Evolutionary conservation across 2,113 vertebrate species (phyloP).

Genomic region (Hippocampus abdominalis): DNA sequence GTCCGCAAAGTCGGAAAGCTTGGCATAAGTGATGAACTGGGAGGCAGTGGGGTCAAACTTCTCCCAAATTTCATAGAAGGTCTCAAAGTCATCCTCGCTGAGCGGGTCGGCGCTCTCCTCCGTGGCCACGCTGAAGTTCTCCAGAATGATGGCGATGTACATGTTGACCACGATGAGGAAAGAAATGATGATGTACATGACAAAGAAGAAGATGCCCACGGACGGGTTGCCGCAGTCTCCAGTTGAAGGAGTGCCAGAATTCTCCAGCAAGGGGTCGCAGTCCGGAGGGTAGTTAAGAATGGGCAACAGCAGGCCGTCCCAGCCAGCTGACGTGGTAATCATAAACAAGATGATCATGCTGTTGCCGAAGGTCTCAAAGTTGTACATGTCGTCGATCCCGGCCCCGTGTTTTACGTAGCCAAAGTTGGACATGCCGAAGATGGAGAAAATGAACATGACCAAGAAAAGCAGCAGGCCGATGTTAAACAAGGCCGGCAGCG

Average conservation of each 20-base stretch:
- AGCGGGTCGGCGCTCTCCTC: slow-evolving; percentile 97
- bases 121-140: slow-evolving; percentile 98
- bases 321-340: slow-evolving; percentile 95
- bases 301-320: slow-evolving; percentile 92
- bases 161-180: slow-evolving; percentile 99
- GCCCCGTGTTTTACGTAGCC: slow-evolving; percentile 93
- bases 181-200: slow-evolving; percentile 99
- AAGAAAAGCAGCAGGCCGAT: slow-evolving; percentile 95
- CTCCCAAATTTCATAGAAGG: slow-evolving; percentile 99
- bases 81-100: slow-evolving; percentile 98
- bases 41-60: slow-evolving; percentile 96
- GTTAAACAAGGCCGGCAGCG: slow-evolving; percentile 97
- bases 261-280: slow-evolving; percentile 85
- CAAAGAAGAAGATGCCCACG: slow-evolving; percentile 98
- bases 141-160: slow-evolving; percentile 99
- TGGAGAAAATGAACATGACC: slow-evolving; percentile 99
- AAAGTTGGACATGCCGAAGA: slow-evolving; percentile 99
- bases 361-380: slow-evolving; percentile 98
- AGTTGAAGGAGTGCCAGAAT: slow-evolving; percentile 87
- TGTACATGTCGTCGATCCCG: slow-evolving; percentile 98
- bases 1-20: slow-evolving; percentile 95
- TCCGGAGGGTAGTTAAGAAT: slow-evolving; percentile 95
- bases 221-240: slow-evolving; percentile 96
- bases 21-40: slow-evolving; percentile 96
- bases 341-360: slow-evolving; percentile 99